phyloP scores from a whole-genome alignment of 2,888 invertebrate genomes.

The Falcaria lacertinaria region DNA sequence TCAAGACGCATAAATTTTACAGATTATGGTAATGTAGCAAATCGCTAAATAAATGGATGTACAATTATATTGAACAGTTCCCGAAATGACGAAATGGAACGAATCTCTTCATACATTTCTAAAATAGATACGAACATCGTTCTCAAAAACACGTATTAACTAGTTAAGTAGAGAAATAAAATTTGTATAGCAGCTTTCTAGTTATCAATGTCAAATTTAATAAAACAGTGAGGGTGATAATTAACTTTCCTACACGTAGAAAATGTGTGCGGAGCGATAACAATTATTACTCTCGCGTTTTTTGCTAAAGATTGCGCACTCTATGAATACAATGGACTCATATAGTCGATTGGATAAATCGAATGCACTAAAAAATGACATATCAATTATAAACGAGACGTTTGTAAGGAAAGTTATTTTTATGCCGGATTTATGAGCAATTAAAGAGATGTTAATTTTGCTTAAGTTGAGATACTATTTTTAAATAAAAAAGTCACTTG shows the following conservation, averaged over 20 bases:
- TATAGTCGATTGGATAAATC: constrained; percentile 21
- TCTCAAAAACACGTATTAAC: not conserved
- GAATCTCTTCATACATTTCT: too few species aligned
- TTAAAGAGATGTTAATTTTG: not conserved
- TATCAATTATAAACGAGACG: constrained; percentile 33
- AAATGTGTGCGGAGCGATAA: constrained; percentile 44
- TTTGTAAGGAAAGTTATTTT: constrained; percentile 23
- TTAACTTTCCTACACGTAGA: constrained; percentile 60
- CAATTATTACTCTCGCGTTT: constrained; percentile 55
- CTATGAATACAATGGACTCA: constrained; percentile 37
- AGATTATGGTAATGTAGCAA: too few species aligned
- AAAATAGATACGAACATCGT: too few species aligned
- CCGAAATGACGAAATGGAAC: too few species aligned
- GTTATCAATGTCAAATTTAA: constrained; percentile 41
- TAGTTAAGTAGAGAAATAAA: not conserved
- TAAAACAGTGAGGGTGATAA: constrained; percentile 39
- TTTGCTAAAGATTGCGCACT: constrained; percentile 34
- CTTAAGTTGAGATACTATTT: too few species aligned
- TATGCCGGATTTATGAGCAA: not conserved
- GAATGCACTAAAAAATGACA: constrained; percentile 28
- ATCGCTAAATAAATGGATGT: too few species aligned
- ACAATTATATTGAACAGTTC: too few species aligned
- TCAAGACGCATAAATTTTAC: too few species aligned
- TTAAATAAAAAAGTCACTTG: too few species aligned
- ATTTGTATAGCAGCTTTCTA: constrained; percentile 30